phyloP scores from a whole-genome alignment of 2,797 vertebrate species.

The Rhinoraja longicauda region DNA sequence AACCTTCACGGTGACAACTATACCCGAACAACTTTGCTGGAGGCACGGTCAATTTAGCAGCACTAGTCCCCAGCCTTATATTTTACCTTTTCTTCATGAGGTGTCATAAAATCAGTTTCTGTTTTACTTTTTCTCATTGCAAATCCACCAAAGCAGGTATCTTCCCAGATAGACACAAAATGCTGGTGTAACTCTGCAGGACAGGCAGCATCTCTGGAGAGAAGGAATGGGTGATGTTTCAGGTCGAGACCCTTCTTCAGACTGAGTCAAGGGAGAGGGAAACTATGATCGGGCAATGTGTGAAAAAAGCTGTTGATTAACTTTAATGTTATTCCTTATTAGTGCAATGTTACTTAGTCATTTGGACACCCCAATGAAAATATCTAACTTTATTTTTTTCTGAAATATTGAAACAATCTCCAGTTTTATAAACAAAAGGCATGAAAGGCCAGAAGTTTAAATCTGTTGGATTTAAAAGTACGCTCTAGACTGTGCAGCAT shows the following conservation, averaged over 20 bases:
- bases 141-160: background rate
- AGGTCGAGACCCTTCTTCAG: too few relatives aligned
- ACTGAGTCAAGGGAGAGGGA: too few relatives aligned
- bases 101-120: background rate
- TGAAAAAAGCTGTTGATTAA: background rate
- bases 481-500: background rate
- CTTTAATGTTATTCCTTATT: background rate
- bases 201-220: too few relatives aligned
- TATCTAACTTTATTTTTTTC: background rate
- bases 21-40: too few relatives aligned
- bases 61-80: too few relatives aligned
- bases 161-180: background rate
- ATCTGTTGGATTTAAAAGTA: background rate
- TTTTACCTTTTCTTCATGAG: background rate
- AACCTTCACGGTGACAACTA: too few relatives aligned
- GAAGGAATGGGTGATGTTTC: too few relatives aligned
- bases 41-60: too few relatives aligned
- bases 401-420: background rate
- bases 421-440: background rate
- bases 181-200: too few relatives aligned
- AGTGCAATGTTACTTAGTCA: background rate
- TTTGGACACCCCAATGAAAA: background rate
- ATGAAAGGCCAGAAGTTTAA: too few relatives aligned
- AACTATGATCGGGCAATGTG: too few relatives aligned
- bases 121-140: background rate